Evolutionary conservation across 2,113 vertebrate species (phyloP), one percentile per base, ranked within the genome.

Genomic region (Ploceus nigricollis): DNA sequence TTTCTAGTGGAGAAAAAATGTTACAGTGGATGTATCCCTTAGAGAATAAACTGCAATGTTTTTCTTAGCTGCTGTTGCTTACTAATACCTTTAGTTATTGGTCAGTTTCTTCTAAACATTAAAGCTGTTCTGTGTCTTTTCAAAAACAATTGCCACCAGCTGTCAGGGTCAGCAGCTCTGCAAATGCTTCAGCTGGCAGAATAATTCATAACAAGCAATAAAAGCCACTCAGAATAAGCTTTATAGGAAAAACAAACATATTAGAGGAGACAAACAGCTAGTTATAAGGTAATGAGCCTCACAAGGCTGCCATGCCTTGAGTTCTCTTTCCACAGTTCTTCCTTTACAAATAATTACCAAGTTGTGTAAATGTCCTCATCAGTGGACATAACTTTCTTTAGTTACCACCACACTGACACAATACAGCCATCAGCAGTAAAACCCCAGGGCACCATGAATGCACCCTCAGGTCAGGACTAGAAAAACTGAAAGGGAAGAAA

Each of bases 161-260:
- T 86, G 79, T 77, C 58, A 73, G 51, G 68, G 81, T 88, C 90
- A 93, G 58, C 57, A 79, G 71, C 42, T 91, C 78, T 86, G 82
- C 78, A 95, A 96, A 94, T 94, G 94, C 42, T 96, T 95, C 66
- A 70, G 58, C 66, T 93, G 71, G 84, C 84, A 96, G 63, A 88
- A 47, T 80, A 96, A 94, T 76, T 93, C 45, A 89, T 94, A 95
- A 87, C 70, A 84, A 89, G 71, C 87, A 93, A 79, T 94, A 96
- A 94, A 85, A 93, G 54, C 89, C 87, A 96, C 87, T 96, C 76
- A 88, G 79, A 91, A 89, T 61, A 69, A 82, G 87, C 45, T 84
- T 95, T 82, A 89, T 89, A 90, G 58, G 54, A 87, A 93, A 93
- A 95, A 28, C 58, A 93, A 94, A 69, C 48, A 28, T 91, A 90